Base-by-base conservation (phyloP, 2,113 vertebrate species). In the Pelecanoides urinatrix region DNA sequence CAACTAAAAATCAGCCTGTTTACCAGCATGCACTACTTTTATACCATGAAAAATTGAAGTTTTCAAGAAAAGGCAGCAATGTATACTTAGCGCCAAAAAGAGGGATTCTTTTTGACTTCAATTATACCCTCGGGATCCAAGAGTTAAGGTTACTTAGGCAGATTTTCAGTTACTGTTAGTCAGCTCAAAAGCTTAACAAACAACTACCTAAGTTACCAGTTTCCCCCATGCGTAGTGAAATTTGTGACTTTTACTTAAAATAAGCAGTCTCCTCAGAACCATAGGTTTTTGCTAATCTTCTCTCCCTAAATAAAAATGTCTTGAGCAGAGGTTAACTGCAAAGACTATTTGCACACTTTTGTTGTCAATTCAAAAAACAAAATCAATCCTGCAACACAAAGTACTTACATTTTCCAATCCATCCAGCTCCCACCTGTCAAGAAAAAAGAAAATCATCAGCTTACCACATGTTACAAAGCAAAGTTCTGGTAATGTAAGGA, bases 351-450 rank as follows among this genome's bases (percentile, higher is more conserved):
- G 21, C 16, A 66, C 6, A 34, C 4, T 32, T 62, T 30, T 9
- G 7, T 19, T 29, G 9, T 56, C 21, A 91, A 72, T 27, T 71
- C 9, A 75, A 62, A 72, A 88, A 29, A 3, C 5, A 38, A 34
- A 68, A 45, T 9, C 15, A 79, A 67, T 27, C 11, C 52, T 23
- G 15, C 27, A 86, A 86, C 4, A 89, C 2, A 21, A 80, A 47
- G 14, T 81, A 99, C 99, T 99, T 98, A 99, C 99, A 95, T 98
- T 99, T 99, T 94, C 99, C 99, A 97, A 99, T 99, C 99, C 99
- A 99, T 65, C 99, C 99, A 66, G 98, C 99, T 83, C 99, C 99
- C 27, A 99, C 99, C 99, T 99, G 92, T 70, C 74, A 97, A 95
- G 89, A 73, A 89, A 93, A 88, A 44, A 53, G 20, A 67, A 45